These are phyloP conservation scores for Pachymerium ferrugineum DNA, from an alignment of 2,888 invertebrate species.

Conservation along the genomic window DNA sequence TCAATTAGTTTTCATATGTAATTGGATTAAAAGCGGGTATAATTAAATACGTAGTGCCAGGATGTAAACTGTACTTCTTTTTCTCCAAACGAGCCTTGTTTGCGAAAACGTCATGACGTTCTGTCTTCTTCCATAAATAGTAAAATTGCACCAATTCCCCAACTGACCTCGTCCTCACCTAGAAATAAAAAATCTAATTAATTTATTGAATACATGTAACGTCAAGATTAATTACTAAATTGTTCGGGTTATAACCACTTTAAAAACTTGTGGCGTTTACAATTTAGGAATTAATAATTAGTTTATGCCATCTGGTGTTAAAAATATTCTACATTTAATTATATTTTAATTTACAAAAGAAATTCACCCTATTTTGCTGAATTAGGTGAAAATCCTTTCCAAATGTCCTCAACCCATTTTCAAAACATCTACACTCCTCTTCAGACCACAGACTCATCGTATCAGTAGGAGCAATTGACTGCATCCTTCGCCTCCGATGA, in stretches of 20 bases:
- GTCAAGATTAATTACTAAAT: no score
- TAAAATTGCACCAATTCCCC: constrained; percentile 93
- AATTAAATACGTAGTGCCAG: constrained; percentile 66
- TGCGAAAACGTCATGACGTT: constrained; percentile 83
- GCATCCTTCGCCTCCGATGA: constrained; percentile 68
- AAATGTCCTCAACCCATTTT: constrained; percentile 83
- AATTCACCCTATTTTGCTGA: constrained; percentile 74
- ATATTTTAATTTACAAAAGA: constrained; percentile 28
- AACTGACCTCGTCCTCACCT: constrained; percentile 85
- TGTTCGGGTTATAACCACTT: no score
- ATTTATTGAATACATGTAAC: neutral
- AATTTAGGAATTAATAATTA: no score
- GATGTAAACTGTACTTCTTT: constrained; percentile 85
- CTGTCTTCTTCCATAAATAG: constrained; percentile 95
- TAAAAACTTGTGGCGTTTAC: no score
- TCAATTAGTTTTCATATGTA: neutral
- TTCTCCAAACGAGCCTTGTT: constrained; percentile 83
- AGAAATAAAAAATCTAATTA: constrained; percentile 39
- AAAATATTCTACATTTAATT: neutral
- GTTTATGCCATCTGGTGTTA: neutral
- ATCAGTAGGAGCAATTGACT: constrained; percentile 60
- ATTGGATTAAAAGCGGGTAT: neutral
- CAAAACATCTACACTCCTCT: constrained; percentile 94
- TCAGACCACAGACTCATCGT: constrained; percentile 90
- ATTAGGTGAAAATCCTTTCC: constrained; percentile 96